Base-by-base conservation (phyloP, 2,888 invertebrate genomes). In the Caenorhabditis sp. region DNA sequence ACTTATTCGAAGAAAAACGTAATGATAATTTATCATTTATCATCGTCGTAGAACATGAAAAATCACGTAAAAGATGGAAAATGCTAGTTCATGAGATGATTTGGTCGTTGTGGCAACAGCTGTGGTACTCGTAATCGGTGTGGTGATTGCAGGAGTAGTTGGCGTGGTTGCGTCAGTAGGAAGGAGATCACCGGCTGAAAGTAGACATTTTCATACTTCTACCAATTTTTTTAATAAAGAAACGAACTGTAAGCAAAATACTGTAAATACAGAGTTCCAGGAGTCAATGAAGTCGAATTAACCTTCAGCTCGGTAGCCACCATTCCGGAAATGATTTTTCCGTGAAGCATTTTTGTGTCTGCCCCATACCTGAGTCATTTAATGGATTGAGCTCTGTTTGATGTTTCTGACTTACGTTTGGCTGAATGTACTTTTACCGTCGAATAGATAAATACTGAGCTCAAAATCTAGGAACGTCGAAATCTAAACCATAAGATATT, bases 101-200 rank as follows among this genome's bases (percentile, higher is more conserved):
- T 59, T 59, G 2, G 59, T 59, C 2, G 59, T 59, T 8, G 59
- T 59, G 15, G 15, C 17, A 8, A 59, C 59, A 22, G 58, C 26
- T 13, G 26, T 46, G 4, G 46, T 46, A 24, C 26, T 46, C 26
- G 24, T 24, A 13, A 3, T 24, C 2, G n/a, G 4, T 2, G 13
- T 3, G 8, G 46, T 24, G 2, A 37, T 48, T 13, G 35, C 9
- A 13, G 13, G 2, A 0, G 37, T 2, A 26, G 26, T 30, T 13
- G 65, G 24, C 9, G 37, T 6, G 15, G 32, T 7, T 7, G 30
- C 8, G 22, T n/a, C n/a, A n/a, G 35, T 9, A 3, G 24, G 11
- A 7, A 26, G 24, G 15, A 13, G 24, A 1, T 32, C 26, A 26
- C n/a, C 46, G 20, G 24, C 43, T 46, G 46, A 26, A 43, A 37